Base-by-base conservation (phyloP, 2,113 vertebrate genomes). In the Campylorhamphus procurvoides region DNA sequence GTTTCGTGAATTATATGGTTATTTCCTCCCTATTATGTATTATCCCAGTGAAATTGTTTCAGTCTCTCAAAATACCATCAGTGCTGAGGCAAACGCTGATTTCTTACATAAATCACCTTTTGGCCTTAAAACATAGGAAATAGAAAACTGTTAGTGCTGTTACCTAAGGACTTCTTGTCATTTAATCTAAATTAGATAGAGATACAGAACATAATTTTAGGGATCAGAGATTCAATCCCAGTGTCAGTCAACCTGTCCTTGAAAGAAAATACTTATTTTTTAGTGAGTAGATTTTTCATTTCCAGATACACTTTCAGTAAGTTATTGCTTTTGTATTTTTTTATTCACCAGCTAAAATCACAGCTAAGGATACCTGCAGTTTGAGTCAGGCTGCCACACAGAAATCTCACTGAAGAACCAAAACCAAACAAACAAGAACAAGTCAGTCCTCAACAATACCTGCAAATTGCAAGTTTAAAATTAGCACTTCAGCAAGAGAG, bases 21-120 rank as follows among this genome's bases (percentile, higher is more conserved):
- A 84, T 78, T 90, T 91, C 23, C 42, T 68, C 55, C 58, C 42
- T 71, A 33, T 72, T 88, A 29, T 39, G 58, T 53, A 40, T 89
- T 40, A 82, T 8, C 37, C 56, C 49, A 78, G 3, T 52, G 42
- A 88, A 91, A 85, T 63, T 68, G 33, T 90, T 75, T 67, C 59
- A 75, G 63, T 24, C 72, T 79, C 74, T 80, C 75, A 47, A 92
- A 96, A 90, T 63, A 80, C n/a, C 68, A 90, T 20, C 63, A 71
- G 39, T 18, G 1, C 37, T 76, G 62, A 52, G 19, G 63, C 67
- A 94, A 94, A 92, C 1, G 1, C 33, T 16, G 8, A 22, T 87
- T 93, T 88, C 85, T 93, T 86, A 88, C 59, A 92, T 92, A 84
- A 96, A 88, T 63, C 68, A 88, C 52, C 59, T 67, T 96, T 63